phyloP scores from a whole-genome alignment of 2,113 vertebrate species.

The Pelodiscus sinensis region DNA sequence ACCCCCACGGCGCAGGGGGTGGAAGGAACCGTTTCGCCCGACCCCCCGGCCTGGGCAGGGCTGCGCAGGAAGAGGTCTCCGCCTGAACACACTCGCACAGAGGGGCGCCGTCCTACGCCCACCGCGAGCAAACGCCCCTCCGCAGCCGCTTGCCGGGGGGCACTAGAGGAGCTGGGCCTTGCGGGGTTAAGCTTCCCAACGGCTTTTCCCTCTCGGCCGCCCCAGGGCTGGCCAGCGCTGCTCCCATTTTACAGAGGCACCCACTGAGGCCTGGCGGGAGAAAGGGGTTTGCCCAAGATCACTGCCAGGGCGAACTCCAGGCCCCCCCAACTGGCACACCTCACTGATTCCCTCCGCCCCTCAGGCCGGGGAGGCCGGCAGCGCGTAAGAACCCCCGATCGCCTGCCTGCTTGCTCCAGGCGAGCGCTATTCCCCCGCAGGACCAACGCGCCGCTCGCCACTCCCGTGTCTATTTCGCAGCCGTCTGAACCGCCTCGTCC shows the following conservation, averaged over 20 bases:
- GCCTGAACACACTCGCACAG: neutral
- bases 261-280: neutral
- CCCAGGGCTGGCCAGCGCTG: too few species aligned
- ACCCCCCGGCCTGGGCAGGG: too few species aligned
- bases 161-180: too few species aligned
- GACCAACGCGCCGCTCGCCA: neutral
- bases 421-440: neutral
- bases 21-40: too few species aligned
- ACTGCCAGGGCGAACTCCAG: neutral
- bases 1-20: too few species aligned
- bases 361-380: too few species aligned
- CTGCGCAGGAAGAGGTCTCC: too few species aligned
- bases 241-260: neutral
- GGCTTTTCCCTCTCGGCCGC: too few species aligned
- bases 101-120: too few species aligned
- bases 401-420: neutral
- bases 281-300: neutral
- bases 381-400: neutral
- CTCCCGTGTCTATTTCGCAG: neutral
- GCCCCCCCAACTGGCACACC: accelerated
- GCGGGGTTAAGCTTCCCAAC: too few species aligned
- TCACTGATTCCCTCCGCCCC: neutral
- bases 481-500: neutral
- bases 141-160: neutral
- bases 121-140: neutral